Conservation (phyloP, 2,888 invertebrate species). For the Papilio demoleus region DNA sequence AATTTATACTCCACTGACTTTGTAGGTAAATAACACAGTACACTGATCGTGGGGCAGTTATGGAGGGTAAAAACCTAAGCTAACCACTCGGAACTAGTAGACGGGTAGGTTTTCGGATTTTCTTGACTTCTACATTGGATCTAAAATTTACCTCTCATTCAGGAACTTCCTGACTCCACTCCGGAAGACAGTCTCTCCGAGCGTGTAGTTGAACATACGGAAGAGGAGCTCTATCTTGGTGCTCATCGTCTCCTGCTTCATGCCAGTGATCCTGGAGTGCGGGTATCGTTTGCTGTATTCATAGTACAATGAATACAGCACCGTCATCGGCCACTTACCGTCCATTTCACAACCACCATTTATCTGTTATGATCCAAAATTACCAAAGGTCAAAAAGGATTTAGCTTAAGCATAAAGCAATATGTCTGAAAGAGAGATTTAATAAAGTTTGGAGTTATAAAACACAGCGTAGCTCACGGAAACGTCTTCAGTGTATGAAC, state of each 20-base stretch:
- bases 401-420: not conserved
- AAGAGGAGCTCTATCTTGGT: conserved; percentile 91
- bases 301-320: conserved; percentile 90
- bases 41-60: too few species aligned
- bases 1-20: too few species aligned
- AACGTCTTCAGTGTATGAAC: too few species aligned
- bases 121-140: too few species aligned
- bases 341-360: conserved; percentile 88
- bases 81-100: too few species aligned
- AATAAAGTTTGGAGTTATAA: too few species aligned
- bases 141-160: conserved; percentile 80
- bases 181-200: conserved; percentile 90
- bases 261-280: conserved; percentile 89
- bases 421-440: too few species aligned
- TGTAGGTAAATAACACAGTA: too few species aligned
- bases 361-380: conserved; percentile 73
- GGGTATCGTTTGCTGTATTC: conserved; percentile 91
- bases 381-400: not conserved
- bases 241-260: conserved; percentile 88
- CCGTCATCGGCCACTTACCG: conserved; percentile 92
- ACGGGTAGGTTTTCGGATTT: too few species aligned
- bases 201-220: conserved; percentile 94
- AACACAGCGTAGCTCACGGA: too few species aligned
- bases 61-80: too few species aligned
- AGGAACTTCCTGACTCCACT: conserved; percentile 88